Percentiles rank a stretch among this genome's conserved stretches.
phyloP scores from a whole-genome alignment of 2,797 vertebrate genomes.

The Xyrichtys novacula region DNA sequence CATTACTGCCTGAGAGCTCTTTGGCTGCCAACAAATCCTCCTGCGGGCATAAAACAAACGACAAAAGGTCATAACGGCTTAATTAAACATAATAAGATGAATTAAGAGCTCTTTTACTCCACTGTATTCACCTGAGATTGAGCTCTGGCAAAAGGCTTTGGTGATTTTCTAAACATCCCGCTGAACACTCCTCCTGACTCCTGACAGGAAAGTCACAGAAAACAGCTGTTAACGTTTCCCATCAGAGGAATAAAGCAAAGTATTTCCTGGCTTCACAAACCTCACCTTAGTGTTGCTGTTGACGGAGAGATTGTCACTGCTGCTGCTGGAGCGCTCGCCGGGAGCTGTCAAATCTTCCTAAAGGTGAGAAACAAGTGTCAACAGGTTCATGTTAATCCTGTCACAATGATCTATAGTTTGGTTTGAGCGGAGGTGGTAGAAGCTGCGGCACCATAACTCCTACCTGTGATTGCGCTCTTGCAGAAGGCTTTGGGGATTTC shows the following conservation, averaged over 20 bases:
- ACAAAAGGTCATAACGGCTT: accelerated
- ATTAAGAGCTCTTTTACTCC: background rate
- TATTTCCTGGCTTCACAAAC: background rate
- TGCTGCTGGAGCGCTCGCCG: conserved; percentile 36
- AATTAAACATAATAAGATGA: background rate
- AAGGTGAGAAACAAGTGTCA: background rate
- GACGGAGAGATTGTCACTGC: conserved; percentile 36
- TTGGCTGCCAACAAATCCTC: conserved; percentile 45
- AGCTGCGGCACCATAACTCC: background rate
- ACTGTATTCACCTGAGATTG: conserved; percentile 62
- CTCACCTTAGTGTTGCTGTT: conserved; percentile 49
- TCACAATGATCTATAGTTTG: background rate
- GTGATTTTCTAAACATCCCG: conserved; percentile 55
- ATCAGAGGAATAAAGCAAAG: background rate
- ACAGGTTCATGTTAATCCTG: background rate
- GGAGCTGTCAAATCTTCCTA: conserved; percentile 55
- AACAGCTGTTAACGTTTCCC: background rate
- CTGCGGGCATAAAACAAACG: conserved; percentile 18
- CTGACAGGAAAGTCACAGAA: conserved; percentile 12
- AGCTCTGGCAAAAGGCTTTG: conserved; percentile 38
- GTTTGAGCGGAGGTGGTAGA: too few relatives aligned
- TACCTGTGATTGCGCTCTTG: conserved; percentile 61
- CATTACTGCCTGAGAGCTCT: conserved; percentile 56
- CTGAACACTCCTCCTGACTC: conserved; percentile 51
- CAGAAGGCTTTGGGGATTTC: conserved; percentile 40